These are phyloP conservation scores for Parnassius glacialis DNA, from an alignment of 2,888 invertebrate species.

Conservation along the genomic window DNA sequence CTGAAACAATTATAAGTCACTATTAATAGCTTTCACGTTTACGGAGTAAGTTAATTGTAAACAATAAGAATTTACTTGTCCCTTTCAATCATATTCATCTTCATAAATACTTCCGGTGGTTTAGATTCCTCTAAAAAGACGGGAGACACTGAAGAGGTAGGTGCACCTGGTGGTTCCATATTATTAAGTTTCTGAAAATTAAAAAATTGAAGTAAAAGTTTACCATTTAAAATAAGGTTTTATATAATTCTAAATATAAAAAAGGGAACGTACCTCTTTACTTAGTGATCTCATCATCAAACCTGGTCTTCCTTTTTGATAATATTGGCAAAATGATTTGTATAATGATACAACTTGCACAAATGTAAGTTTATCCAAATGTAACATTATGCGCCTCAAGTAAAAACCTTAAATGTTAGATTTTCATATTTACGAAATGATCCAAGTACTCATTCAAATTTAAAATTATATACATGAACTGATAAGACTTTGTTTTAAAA, in stretches of 20 bases:
- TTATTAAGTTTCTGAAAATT: slow-evolving; percentile 66
- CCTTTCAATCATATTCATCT: slow-evolving; percentile 66
- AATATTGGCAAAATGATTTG: slow-evolving; percentile 86
- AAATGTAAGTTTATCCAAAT: slow-evolving; percentile 91
- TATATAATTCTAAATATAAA: slow-evolving; percentile 1
- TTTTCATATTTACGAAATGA: slow-evolving; percentile 30
- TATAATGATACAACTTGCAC: slow-evolving; percentile 89
- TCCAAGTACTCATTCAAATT: too few relatives aligned
- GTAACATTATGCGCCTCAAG: slow-evolving; percentile 88
- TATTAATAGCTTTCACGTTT: too few relatives aligned
- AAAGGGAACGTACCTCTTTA: slow-evolving; percentile 59
- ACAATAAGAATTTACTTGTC: slow-evolving; percentile 56
- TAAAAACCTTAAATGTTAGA: slow-evolving; percentile 85
- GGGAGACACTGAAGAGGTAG: slow-evolving; percentile 45
- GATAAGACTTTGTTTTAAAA: too few relatives aligned
- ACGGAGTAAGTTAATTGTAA: too few relatives aligned
- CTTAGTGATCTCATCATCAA: slow-evolving; percentile 72
- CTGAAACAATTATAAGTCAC: slow-evolving; percentile 38
- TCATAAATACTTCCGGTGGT: slow-evolving; percentile 61
- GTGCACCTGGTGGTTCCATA: slow-evolving; percentile 51
- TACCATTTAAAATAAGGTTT: background rate
- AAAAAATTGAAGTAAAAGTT: slow-evolving; percentile 10
- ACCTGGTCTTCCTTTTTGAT: slow-evolving; percentile 79
- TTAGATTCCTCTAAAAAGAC: slow-evolving; percentile 58
- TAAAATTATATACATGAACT: too few relatives aligned